These are phyloP conservation scores for Menidia menidia DNA, from an alignment of 2,797 vertebrate genomes.

Conservation along the genomic window DNA sequence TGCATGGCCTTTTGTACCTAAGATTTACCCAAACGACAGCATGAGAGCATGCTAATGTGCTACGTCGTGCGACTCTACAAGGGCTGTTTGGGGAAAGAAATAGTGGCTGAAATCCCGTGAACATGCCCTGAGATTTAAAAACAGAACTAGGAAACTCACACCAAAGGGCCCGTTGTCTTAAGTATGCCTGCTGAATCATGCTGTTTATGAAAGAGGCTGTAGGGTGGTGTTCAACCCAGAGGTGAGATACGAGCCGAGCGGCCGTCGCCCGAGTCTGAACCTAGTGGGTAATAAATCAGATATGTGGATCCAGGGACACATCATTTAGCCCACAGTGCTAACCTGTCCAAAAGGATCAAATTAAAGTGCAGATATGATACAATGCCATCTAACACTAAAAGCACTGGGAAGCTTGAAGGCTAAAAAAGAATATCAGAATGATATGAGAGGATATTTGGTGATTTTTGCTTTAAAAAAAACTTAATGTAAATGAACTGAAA, in stretches of 20 bases:
- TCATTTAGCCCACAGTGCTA: constrained; percentile 56
- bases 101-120: constrained; percentile 74
- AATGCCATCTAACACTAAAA: constrained; percentile 27
- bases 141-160: constrained; percentile 25
- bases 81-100: constrained; percentile 39
- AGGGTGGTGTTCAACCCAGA: constrained; percentile 49
- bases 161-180: constrained; percentile 42
- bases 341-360: constrained; percentile 56
- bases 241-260: constrained; percentile 50
- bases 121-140: constrained; percentile 28
- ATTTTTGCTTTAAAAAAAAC: too few species aligned
- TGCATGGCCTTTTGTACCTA: constrained; percentile 24
- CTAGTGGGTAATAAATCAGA: constrained; percentile 61
- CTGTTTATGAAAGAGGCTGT: constrained; percentile 55
- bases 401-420: constrained; percentile 4
- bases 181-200: constrained; percentile 65
- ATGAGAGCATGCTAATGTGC: constrained; percentile 32
- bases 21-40: constrained; percentile 39
- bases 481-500: too few species aligned
- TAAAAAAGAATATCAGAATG: not conserved
- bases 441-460: not conserved
- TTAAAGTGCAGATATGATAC: constrained; percentile 44
- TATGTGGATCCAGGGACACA: constrained; percentile 49
- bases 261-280: constrained; percentile 37
- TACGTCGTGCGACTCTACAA: constrained; percentile 38